phyloP scores from a whole-genome alignment of 1,140 invertebrate species.

The Oedothorax gibbosus region DNA sequence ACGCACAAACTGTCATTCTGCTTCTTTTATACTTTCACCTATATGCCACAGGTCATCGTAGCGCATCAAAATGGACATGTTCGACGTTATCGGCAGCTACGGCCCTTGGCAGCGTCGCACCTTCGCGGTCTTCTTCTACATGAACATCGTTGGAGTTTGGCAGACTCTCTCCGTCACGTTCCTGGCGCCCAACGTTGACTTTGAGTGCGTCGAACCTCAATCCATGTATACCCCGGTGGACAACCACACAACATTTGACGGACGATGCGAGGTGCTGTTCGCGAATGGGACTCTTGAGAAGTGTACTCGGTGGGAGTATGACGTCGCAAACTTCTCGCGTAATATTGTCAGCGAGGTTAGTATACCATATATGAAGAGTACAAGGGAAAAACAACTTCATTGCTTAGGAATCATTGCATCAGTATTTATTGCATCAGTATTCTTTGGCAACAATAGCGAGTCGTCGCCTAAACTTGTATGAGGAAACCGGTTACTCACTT shows the following conservation, averaged over 20 bases:
- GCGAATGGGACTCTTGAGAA: neutral
- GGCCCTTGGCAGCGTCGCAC: slow-evolving; percentile 12
- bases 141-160: slow-evolving; percentile 15
- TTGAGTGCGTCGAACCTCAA: slow-evolving; percentile 13
- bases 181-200: slow-evolving; percentile 33
- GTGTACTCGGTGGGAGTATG: slow-evolving; percentile 10
- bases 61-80: neutral
- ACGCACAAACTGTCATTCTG: no score
- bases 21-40: no score
- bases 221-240: no score
- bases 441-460: no score
- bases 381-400: no score
- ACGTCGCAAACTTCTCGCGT: neutral
- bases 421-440: no score
- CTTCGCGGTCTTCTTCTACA: slow-evolving; percentile 1
- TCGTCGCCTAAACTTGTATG: no score
- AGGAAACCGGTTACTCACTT: no score
- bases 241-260: neutral
- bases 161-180: slow-evolving; percentile 35
- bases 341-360: slow-evolving; percentile 25
- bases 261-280: no score
- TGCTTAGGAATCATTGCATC: no score
- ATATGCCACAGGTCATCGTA: no score
- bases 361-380: neutral
- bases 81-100: slow-evolving; percentile 16